Percentiles rank a stretch among this genome's conserved stretches.
Evolutionary conservation across 2,888 invertebrate genomes (phyloP).

Genomic region (Pandemis cinnamomeana): DNA sequence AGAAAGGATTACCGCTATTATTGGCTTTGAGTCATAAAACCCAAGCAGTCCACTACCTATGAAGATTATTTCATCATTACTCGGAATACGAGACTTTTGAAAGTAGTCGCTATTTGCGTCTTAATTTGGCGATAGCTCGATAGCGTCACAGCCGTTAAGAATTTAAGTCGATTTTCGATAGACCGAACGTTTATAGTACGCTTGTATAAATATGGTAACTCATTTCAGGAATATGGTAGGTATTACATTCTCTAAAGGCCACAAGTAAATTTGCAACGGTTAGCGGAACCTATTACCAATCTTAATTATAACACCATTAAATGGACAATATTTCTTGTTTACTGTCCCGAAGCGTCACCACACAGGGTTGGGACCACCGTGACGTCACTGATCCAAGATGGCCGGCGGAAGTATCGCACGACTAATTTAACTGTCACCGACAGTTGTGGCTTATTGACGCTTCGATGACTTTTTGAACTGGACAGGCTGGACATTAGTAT

Average conservation of each 20-base stretch:
- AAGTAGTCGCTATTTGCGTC: no score
- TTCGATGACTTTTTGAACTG: constrained; percentile 43
- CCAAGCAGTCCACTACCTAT: no score
- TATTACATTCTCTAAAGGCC: neutral
- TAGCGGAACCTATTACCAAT: constrained; percentile 4
- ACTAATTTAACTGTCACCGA: constrained; percentile 49
- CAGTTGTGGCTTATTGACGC: constrained; percentile 53
- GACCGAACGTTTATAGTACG: no score
- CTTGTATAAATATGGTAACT: no score
- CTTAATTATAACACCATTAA: constrained; percentile 17
- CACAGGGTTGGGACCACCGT: constrained; percentile 54
- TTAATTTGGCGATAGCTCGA: no score
- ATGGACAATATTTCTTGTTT: constrained; percentile 14
- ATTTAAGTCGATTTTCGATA: no score
- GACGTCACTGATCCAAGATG: constrained; percentile 48
- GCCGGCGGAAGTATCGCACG: constrained; percentile 52
- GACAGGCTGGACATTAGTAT: constrained; percentile 12
- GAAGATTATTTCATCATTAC: no score
- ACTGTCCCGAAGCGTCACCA: constrained; percentile 12
- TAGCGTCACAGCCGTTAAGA: no score
- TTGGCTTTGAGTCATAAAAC: neutral
- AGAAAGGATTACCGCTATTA: neutral
- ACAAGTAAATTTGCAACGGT: constrained; percentile 27
- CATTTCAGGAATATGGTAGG: no score
- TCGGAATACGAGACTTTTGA: no score